These are phyloP conservation scores for Polydesmus complanatus DNA, from an alignment of 2,888 invertebrate genomes.

Conservation along the genomic window DNA sequence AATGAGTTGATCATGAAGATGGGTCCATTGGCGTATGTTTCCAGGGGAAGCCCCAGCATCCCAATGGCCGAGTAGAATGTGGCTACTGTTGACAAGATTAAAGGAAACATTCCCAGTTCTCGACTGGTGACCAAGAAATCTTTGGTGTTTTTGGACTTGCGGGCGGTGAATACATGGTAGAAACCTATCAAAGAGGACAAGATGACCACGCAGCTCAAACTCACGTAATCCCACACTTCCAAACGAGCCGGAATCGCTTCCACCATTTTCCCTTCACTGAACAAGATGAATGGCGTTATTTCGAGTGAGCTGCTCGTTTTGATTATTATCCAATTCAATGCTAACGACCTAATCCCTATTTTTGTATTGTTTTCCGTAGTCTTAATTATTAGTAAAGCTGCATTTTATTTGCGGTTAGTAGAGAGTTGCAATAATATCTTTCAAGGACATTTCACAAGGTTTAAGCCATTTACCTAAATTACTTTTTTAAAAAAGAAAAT, in stretches of 20 bases:
- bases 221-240: slow-evolving; percentile 3
- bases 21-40: slow-evolving; percentile 2
- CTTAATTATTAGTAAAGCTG: no score
- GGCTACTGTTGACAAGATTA: background rate
- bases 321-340: no score
- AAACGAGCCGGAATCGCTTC: background rate
- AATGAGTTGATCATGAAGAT: background rate
- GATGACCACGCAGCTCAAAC: background rate
- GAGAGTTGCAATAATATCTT: no score
- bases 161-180: slow-evolving; percentile 1
- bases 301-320: no score
- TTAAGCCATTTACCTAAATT: no score
- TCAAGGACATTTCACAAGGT: no score
- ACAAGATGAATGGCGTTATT: no score
- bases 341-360: no score
- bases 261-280: background rate
- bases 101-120: background rate
- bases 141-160: background rate
- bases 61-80: slow-evolving; percentile 6
- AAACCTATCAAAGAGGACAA: background rate
- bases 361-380: no score
- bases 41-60: background rate
- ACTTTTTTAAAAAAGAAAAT: no score
- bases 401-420: no score
- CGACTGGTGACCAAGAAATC: slow-evolving; percentile 3